These are phyloP conservation scores for Pseudomugil gertrudae DNA, from an alignment of 2,797 vertebrate species.

Conservation along the genomic window DNA sequence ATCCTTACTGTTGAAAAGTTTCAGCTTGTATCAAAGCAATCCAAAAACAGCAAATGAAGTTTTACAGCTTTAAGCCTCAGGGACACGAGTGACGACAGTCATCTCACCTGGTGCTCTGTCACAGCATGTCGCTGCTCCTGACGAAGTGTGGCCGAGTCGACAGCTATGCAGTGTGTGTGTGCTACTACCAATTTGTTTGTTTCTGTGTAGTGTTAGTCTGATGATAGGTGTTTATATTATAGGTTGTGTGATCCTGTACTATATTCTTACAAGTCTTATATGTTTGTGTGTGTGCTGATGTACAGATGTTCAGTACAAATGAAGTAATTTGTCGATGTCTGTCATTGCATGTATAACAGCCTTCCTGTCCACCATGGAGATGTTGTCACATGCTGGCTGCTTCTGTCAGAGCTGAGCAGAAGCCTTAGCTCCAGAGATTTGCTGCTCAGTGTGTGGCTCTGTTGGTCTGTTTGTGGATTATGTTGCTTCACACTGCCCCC, in stretches of 20 bases:
- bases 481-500: slow-evolving; percentile 45
- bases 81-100: slow-evolving; percentile 65
- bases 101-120: slow-evolving; percentile 53
- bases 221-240: slow-evolving; percentile 22
- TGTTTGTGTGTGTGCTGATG: slow-evolving; percentile 17
- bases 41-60: slow-evolving; percentile 37
- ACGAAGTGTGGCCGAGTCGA: slow-evolving; percentile 37
- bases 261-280: slow-evolving; percentile 4
- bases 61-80: slow-evolving; percentile 45
- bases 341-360: slow-evolving; percentile 56
- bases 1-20: not conserved
- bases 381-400: slow-evolving; percentile 71
- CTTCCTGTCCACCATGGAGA: slow-evolving; percentile 51
- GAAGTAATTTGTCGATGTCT: slow-evolving; percentile 36
- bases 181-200: slow-evolving; percentile 30
- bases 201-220: slow-evolving; percentile 8
- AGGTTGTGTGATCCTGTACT: slow-evolving; percentile 9
- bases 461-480: slow-evolving; percentile 26
- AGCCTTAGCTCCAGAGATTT: slow-evolving; percentile 61
- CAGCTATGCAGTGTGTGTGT: slow-evolving; percentile 38
- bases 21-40: slow-evolving; percentile 10
- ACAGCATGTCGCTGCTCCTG: slow-evolving; percentile 46
- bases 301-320: slow-evolving; percentile 22
- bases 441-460: slow-evolving; percentile 28
- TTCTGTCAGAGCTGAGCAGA: slow-evolving; percentile 63